phyloP scores from a whole-genome alignment of 2,113 vertebrate genomes.

The Pristiophorus japonicus region DNA sequence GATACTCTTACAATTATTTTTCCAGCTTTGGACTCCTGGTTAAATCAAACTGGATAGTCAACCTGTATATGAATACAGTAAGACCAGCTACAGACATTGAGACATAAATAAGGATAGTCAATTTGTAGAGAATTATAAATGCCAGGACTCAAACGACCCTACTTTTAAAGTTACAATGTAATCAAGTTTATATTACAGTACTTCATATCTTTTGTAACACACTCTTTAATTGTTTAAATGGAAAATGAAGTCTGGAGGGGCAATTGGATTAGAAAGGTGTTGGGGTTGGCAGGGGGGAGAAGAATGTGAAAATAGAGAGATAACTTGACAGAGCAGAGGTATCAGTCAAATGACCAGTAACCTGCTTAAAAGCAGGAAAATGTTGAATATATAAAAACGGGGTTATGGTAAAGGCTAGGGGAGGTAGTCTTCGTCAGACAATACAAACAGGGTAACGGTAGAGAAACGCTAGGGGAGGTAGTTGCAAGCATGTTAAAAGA shows the following conservation, averaged over 20 bases:
- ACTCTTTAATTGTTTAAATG: background rate
- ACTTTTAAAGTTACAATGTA: background rate
- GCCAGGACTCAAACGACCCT: background rate
- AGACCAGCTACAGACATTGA: too few relatives aligned
- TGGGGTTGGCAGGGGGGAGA: too few relatives aligned
- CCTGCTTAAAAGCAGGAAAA: background rate
- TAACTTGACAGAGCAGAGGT: background rate
- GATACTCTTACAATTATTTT: too few relatives aligned
- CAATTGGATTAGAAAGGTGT: background rate
- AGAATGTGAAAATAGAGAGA: background rate
- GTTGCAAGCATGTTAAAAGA: background rate
- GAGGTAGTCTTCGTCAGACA: too few relatives aligned
- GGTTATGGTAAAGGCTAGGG: background rate
- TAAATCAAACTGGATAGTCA: too few relatives aligned
- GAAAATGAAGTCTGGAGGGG: background rate
- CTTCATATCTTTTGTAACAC: background rate
- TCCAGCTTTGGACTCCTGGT: too few relatives aligned
- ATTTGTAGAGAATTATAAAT: background rate
- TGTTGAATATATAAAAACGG: background rate
- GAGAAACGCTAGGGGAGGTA: background rate
- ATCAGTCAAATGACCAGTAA: background rate
- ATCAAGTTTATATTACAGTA: background rate
- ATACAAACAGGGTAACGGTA: background rate
- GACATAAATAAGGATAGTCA: background rate
- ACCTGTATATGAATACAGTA: too few relatives aligned